Base-by-base conservation (phyloP, 2,797 vertebrate species). In the Champsocephalus esox region DNA sequence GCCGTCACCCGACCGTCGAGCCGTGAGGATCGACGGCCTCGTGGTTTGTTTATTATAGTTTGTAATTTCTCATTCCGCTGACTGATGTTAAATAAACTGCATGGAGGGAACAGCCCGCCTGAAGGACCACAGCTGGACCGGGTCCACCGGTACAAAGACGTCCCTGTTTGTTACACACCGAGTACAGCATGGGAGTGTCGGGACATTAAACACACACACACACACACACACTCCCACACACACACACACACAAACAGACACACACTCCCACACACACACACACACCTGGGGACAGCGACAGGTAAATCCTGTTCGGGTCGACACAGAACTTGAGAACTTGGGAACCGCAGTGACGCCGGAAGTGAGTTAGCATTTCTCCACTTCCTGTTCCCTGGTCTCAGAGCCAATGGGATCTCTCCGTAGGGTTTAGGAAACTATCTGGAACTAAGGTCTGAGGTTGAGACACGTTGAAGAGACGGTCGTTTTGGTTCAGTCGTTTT, bases 11-110 rank as follows among this genome's bases (percentile, higher is more conserved):
- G 21, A 24, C 7, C 86, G 73, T 87, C 89, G 79, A 56, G 63
- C 67, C 87, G 73, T 17, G 34, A 70, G 62, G 79, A 89, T 92
- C 85, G 72, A 91, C 63, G 72, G 64, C 72, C 32, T 62, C 28
- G 57, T 75, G 69, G 81, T 83, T 85, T 80, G 79, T 91, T 87
- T 88, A 75, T 65, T 43, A 17, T 58, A 50, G 34, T 49, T 52
- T 0, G 10, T 77, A 63, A 86, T 82, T 84, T 80, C 88, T 89
- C 81, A 73, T 78, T 73, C 59, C 63, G 58, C 58, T 13, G 73
- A 83, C 70, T 80, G 59, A 66, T 65, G 68, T 61, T 60, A 71
- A 80, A 77, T 78, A 82, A 88, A 83, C 65, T 11, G 9, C 17
- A 62, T 59, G 17, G 60, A 56, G 62, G 21, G 21, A 21, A 21